Percentiles rank a stretch among this genome's conserved stretches.
phyloP scores from a whole-genome alignment of 2,888 invertebrate genomes.

The Drosophila pseudotakahashii region DNA sequence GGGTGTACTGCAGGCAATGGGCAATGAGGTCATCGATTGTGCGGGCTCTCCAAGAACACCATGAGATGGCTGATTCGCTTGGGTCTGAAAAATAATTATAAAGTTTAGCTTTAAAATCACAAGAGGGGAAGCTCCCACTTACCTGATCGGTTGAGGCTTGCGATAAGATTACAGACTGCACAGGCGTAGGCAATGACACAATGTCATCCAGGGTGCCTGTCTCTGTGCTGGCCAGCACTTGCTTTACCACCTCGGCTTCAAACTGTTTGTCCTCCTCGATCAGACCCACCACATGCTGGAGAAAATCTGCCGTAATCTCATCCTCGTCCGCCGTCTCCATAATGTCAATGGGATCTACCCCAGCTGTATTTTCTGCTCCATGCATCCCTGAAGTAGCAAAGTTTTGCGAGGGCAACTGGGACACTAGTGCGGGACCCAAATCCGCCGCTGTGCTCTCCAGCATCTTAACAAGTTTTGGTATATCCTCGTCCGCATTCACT shows the following conservation, averaged over 20 bases:
- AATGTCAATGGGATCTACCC: conserved; percentile 78
- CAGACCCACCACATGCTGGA: conserved; percentile 90
- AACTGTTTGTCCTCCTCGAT: conserved; percentile 88
- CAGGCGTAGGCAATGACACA: conserved; percentile 42
- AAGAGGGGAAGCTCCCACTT: accelerated
- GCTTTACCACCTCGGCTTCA: conserved; percentile 90
- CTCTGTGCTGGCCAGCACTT: conserved; percentile 84
- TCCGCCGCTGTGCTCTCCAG: conserved; percentile 82
- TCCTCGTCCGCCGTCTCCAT: conserved; percentile 86
- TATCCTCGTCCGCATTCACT: conserved; percentile 76
- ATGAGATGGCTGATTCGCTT: not conserved
- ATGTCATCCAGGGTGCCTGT: conserved; percentile 44
- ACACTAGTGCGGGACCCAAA: conserved; percentile 45
- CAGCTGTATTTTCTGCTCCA: not conserved
- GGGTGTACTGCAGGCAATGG: conserved; percentile 62
- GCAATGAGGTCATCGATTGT: conserved; percentile 16
- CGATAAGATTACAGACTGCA: conserved; percentile 8
- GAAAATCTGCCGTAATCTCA: conserved; percentile 88
- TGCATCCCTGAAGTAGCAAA: conserved; percentile 1
- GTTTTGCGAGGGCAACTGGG: not conserved
- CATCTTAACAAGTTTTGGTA: conserved; percentile 86
- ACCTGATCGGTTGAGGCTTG: conserved; percentile 12
- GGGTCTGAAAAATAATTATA: conserved; percentile 5
- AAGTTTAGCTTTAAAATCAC: not conserved
- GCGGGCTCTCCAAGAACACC: conserved; percentile 6